Conservation (phyloP, 2,888 invertebrate genomes). For the Euproctis similis region DNA sequence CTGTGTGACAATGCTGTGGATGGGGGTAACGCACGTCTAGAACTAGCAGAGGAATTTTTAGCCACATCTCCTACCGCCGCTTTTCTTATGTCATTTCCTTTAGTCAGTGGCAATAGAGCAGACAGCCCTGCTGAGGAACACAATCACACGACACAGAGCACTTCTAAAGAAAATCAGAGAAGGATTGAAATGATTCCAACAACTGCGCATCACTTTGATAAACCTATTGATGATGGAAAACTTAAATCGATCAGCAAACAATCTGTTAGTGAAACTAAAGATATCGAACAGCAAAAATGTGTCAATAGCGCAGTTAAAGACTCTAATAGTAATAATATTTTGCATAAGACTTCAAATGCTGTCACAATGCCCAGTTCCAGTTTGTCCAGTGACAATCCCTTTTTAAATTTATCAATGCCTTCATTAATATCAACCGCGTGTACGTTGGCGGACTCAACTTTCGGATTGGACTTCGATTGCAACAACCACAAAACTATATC, state of each 20-base stretch:
- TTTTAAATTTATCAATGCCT: conserved; percentile 55
- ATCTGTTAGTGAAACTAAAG: conserved; percentile 30
- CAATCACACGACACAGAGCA: conserved; percentile 27
- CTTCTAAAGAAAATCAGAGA: conserved; percentile 35
- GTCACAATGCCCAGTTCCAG: conserved; percentile 27
- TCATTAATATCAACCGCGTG: conserved; percentile 51
- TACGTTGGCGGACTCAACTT: conserved; percentile 44
- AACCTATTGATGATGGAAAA: conserved; percentile 33
- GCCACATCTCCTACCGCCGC: conserved; percentile 84
- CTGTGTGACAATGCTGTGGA: conserved; percentile 61
- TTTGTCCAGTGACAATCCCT: conserved; percentile 53
- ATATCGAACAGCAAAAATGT: conserved; percentile 39
- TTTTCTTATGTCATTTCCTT: conserved; percentile 83
- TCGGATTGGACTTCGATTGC: conserved; percentile 61
- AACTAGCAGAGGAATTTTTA: conserved; percentile 70
- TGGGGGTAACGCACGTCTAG: conserved; percentile 74
- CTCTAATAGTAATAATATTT: conserved; percentile 8
- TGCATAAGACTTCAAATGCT: conserved; percentile 31
- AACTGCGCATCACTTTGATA: conserved; percentile 38
- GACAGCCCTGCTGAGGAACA: conserved; percentile 65
- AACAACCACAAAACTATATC: conserved; percentile 47
- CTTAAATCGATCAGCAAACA: conserved; percentile 28
- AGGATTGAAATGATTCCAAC: conserved; percentile 34
- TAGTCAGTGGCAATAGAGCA: conserved; percentile 77
- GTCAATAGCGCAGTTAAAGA: conserved; percentile 33